Evolutionary conservation across 2,888 invertebrate genomes (phyloP).

Genomic region (Stenotaenia linearis): DNA sequence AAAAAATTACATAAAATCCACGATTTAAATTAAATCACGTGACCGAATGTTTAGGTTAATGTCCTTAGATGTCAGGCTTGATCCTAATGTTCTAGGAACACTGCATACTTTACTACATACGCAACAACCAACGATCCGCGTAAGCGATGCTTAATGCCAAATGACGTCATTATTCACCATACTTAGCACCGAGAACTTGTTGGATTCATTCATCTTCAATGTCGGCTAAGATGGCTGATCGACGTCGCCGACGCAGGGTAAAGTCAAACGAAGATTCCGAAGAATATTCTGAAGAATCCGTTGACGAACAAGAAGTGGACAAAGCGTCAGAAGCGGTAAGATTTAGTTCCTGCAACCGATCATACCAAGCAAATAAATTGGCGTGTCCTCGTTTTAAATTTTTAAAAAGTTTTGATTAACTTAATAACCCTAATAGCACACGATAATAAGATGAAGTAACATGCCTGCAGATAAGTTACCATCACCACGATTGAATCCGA

Average conservation of each 20-base stretch:
- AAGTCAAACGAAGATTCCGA: conserved; percentile 35
- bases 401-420: background rate
- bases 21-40: background rate
- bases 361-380: background rate
- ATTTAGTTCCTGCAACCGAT: background rate
- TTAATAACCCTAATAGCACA: background rate
- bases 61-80: background rate
- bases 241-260: conserved; percentile 32
- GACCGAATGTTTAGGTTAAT: background rate
- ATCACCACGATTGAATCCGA: background rate
- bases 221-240: conserved; percentile 33
- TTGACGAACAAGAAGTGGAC: conserved; percentile 32
- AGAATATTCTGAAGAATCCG: conserved; percentile 34
- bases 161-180: background rate
- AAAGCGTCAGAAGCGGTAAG: conserved; percentile 33
- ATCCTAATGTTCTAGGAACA: too few species aligned
- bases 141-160: background rate
- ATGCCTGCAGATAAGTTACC: background rate
- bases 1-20: background rate
- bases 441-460: background rate
- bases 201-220: background rate
- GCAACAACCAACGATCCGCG: too few species aligned
- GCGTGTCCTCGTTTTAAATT: background rate
- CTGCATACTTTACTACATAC: too few species aligned
- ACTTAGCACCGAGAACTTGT: background rate